phyloP scores from a whole-genome alignment of 2,888 invertebrate genomes.

The Epistrophella euchroma region DNA sequence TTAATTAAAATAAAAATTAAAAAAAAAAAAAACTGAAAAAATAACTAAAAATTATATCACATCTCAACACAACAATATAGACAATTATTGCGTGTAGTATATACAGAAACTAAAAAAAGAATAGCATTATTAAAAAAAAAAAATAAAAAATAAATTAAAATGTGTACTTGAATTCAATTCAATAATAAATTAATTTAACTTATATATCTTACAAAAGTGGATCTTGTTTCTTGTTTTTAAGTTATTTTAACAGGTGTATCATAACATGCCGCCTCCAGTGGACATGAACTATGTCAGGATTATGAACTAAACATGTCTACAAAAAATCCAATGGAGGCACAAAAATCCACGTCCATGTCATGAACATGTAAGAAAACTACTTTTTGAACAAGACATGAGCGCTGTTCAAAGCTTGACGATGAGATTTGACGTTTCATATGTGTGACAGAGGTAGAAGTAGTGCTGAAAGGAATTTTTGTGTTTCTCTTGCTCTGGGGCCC shows the following conservation, averaged over 20 bases:
- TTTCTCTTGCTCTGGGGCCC: too few species aligned
- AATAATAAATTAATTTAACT: constrained; percentile 72
- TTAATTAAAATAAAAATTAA: constrained; percentile 31
- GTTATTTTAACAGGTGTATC: not conserved
- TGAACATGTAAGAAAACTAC: too few species aligned
- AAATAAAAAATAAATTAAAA: constrained; percentile 40
- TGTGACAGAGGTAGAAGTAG: too few species aligned
- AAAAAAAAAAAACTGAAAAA: not conserved
- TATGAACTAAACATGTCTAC: too few species aligned
- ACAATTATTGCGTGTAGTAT: constrained; percentile 70
- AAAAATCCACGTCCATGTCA: too few species aligned
- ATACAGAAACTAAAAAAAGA: constrained; percentile 59
- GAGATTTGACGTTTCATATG: too few species aligned
- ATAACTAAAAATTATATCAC: constrained; percentile 60
- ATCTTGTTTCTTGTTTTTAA: not conserved
- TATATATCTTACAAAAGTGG: constrained; percentile 56
- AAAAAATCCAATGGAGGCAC: too few species aligned
- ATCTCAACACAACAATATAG: constrained; percentile 67
- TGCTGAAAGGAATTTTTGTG: too few species aligned
- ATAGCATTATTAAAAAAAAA: constrained; percentile 53
- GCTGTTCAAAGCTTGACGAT: too few species aligned
- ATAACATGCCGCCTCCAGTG: too few species aligned
- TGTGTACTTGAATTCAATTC: constrained; percentile 72
- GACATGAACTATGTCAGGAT: too few species aligned
- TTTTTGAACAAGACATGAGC: too few species aligned